Percentiles rank a stretch among this genome's conserved stretches.
Evolutionary conservation across 2,113 vertebrate genomes (phyloP).

Genomic region (Etheostoma cragini): DNA sequence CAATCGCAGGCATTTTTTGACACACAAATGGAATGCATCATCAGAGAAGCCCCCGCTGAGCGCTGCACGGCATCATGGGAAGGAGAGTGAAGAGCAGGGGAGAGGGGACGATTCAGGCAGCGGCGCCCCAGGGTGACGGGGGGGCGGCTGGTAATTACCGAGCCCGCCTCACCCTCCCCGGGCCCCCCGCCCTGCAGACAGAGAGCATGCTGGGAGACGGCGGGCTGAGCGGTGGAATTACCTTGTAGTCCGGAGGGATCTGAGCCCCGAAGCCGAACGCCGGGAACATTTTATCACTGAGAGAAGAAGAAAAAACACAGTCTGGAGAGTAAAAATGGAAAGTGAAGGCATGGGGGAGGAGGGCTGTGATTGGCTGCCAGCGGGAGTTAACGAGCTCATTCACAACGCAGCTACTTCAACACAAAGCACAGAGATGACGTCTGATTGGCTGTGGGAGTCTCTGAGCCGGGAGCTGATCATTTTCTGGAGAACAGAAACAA

Average conservation of each 20-base stretch:
- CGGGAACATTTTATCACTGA: conserved; percentile 99
- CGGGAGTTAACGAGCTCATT: conserved; percentile 31
- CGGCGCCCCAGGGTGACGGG: neutral
- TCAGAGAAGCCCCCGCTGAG: neutral
- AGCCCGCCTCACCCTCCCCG: neutral
- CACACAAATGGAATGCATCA: conserved; percentile 6
- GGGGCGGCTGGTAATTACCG: conserved; percentile 20
- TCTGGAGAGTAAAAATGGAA: neutral
- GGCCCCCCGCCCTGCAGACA: conserved; percentile 18
- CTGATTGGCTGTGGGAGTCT: conserved; percentile 31
- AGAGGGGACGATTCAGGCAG: no score
- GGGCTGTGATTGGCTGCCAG: conserved; percentile 44
- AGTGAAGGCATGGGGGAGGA: neutral
- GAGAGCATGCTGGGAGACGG: conserved; percentile 53
- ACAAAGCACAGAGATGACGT: neutral
- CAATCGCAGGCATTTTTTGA: neutral
- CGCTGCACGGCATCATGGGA: neutral
- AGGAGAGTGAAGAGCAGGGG: neutral
- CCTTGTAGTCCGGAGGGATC: conserved; percentile 97
- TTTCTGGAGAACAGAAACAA: no score
- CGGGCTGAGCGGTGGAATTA: conserved; percentile 68
- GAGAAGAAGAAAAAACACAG: neutral
- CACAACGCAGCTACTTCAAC: neutral
- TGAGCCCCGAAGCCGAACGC: conserved; percentile 96
- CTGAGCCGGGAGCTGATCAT: neutral